phyloP scores from a whole-genome alignment of 2,797 vertebrate genomes.

The Chaetodon trifasciatus region DNA sequence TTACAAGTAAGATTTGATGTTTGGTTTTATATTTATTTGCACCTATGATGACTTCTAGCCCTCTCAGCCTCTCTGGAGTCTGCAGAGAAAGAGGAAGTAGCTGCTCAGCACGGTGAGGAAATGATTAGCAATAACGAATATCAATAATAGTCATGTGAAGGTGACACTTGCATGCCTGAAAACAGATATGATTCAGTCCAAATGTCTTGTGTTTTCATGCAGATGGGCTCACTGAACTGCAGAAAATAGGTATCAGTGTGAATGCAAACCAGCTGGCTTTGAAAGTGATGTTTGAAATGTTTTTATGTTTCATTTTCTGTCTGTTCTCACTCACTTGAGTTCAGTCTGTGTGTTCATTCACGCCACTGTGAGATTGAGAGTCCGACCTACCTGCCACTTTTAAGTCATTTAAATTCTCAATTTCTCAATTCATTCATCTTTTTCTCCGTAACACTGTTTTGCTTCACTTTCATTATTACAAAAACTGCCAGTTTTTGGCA shows the following conservation, averaged over 20 bases:
- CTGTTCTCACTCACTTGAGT: no score
- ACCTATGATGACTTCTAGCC: constrained; percentile 58
- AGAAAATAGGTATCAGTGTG: constrained; percentile 75
- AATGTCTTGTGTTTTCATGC: constrained; percentile 22
- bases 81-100: constrained; percentile 60
- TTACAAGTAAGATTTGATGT: background rate
- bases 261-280: background rate
- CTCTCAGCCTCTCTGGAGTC: constrained; percentile 78
- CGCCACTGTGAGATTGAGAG: background rate
- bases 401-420: background rate
- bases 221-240: constrained; percentile 71
- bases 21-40: background rate
- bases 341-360: background rate
- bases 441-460: background rate
- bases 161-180: background rate
- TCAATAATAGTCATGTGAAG: background rate
- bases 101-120: constrained; percentile 67
- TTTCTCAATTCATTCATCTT: background rate
- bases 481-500: background rate
- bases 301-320: background rate
- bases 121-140: background rate
- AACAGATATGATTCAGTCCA: background rate
- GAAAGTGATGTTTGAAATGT: background rate
- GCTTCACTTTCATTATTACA: background rate
- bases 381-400: background rate